These are phyloP conservation scores for Triplophysa bombifrons DNA, from an alignment of 2,797 vertebrate genomes.

Conservation along the genomic window DNA sequence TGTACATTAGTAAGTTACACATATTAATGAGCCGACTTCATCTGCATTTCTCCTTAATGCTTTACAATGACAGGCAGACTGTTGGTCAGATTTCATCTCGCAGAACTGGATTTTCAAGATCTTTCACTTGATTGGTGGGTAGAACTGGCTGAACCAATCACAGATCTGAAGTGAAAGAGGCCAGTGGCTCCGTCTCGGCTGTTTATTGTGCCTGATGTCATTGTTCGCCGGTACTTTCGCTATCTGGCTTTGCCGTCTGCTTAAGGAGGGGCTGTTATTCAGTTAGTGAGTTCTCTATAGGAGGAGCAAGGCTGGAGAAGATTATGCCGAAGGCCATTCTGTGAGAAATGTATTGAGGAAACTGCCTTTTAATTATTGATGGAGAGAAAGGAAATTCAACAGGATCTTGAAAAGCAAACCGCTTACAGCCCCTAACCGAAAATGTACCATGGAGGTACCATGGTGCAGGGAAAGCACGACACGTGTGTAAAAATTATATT, in stretches of 20 bases:
- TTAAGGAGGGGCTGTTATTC: slow-evolving; percentile 69
- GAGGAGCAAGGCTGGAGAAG: background rate
- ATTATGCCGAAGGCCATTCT: slow-evolving; percentile 15
- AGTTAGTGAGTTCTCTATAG: slow-evolving; percentile 44
- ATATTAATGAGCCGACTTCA: slow-evolving; percentile 34
- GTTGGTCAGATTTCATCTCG: background rate
- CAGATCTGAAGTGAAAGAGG: slow-evolving; percentile 15
- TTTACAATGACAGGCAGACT: background rate
- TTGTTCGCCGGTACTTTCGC: slow-evolving; percentile 49
- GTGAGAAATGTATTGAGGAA: slow-evolving; percentile 29
- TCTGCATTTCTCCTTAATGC: slow-evolving; percentile 12
- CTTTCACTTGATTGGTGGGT: slow-evolving; percentile 4
- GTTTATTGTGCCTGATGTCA: slow-evolving; percentile 50
- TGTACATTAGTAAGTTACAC: slow-evolving; percentile 19
- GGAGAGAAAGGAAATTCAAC: background rate
- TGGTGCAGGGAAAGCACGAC: no score
- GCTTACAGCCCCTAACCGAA: no score
- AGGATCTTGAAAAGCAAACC: no score
- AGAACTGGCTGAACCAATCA: background rate
- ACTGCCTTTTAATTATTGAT: slow-evolving; percentile 14
- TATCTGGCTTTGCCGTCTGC: slow-evolving; percentile 70
- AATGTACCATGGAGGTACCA: no score
- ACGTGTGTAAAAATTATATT: no score
- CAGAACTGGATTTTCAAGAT: slow-evolving; percentile 38
- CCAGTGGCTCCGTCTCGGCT: slow-evolving; percentile 27